Conservation (phyloP, 2,888 invertebrate genomes). For the Achlya flavicornis region DNA sequence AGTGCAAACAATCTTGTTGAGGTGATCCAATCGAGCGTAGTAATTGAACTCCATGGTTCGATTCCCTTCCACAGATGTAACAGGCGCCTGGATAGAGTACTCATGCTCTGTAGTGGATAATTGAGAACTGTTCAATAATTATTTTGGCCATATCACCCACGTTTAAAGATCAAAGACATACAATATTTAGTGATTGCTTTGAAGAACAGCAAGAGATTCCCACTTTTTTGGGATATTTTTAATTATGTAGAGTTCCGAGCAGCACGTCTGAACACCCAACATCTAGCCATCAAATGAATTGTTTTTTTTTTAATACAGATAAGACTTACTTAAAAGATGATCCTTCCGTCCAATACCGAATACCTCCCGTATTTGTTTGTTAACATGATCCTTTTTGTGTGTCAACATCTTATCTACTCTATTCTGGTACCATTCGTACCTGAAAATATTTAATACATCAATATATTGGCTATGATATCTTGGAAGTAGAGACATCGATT, state of each 20-base stretch:
- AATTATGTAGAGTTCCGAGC: too few relatives aligned
- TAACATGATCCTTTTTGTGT: slow-evolving; percentile 79
- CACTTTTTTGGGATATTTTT: too few relatives aligned
- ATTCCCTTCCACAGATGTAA: slow-evolving; percentile 59
- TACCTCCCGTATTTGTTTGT: slow-evolving; percentile 81
- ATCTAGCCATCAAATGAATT: too few relatives aligned
- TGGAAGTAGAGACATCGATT: too few relatives aligned
- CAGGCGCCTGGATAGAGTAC: slow-evolving; percentile 64
- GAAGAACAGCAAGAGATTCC: too few relatives aligned
- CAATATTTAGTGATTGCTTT: too few relatives aligned
- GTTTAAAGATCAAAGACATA: too few relatives aligned
- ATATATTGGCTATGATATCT: too few relatives aligned
- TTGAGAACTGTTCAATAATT: slow-evolving; percentile 1
- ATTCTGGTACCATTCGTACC: slow-evolving; percentile 86
- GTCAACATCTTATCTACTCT: slow-evolving; percentile 86
- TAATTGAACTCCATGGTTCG: slow-evolving; percentile 72
- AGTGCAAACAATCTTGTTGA: slow-evolving; percentile 83
- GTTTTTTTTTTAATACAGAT: too few relatives aligned
- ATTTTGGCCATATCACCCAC: background rate
- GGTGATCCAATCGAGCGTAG: slow-evolving; percentile 88
- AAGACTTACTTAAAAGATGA: slow-evolving; percentile 85
- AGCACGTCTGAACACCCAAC: too few relatives aligned
- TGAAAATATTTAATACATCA: slow-evolving; percentile 39
- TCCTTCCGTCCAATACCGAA: slow-evolving; percentile 88
- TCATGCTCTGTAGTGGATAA: slow-evolving; percentile 55